phyloP scores from a whole-genome alignment of 2,888 invertebrate species.

The Argyresthia goedartella region DNA sequence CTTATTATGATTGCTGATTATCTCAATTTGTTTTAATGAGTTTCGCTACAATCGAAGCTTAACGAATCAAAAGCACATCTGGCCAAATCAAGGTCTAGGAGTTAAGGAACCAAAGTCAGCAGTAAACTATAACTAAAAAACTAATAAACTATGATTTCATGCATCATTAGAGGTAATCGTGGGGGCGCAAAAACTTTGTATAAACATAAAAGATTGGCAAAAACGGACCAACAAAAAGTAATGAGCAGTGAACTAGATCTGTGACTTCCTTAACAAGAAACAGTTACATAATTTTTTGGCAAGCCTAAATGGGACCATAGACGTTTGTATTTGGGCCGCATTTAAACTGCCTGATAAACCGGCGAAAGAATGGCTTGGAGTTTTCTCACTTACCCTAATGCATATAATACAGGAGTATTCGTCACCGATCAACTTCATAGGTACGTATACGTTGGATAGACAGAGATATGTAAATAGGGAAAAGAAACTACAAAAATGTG shows the following conservation, averaged over 20 bases:
- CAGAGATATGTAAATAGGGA: too few species aligned
- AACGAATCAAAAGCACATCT: constrained; percentile 38
- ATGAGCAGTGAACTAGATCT: constrained; percentile 36
- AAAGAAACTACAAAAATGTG: too few species aligned
- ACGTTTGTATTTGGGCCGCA: neutral
- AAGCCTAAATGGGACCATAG: neutral
- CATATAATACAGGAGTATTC: too few species aligned
- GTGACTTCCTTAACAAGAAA: constrained; percentile 35
- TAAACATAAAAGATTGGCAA: constrained; percentile 27
- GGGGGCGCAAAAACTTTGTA: constrained; percentile 28
- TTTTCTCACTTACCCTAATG: too few species aligned
- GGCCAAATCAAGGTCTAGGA: constrained; percentile 52
- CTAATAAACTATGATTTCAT: constrained; percentile 40
- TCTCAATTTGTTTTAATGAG: too few species aligned
- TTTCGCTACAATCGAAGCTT: constrained; percentile 13
- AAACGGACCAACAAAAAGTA: constrained; percentile 26
- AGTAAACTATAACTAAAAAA: constrained; percentile 44
- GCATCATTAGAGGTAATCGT: constrained; percentile 48
- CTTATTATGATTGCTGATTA: too few species aligned
- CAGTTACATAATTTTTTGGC: constrained; percentile 32
- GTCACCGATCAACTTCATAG: too few species aligned
- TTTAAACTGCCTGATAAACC: too few species aligned
- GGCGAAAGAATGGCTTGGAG: too few species aligned
- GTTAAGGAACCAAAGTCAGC: constrained; percentile 47
- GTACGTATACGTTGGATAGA: too few species aligned